Percentiles rank a stretch among this genome's conserved stretches.
Conservation (phyloP, 2,113 vertebrate genomes). For the Syngnathoides biaculeatus region DNA sequence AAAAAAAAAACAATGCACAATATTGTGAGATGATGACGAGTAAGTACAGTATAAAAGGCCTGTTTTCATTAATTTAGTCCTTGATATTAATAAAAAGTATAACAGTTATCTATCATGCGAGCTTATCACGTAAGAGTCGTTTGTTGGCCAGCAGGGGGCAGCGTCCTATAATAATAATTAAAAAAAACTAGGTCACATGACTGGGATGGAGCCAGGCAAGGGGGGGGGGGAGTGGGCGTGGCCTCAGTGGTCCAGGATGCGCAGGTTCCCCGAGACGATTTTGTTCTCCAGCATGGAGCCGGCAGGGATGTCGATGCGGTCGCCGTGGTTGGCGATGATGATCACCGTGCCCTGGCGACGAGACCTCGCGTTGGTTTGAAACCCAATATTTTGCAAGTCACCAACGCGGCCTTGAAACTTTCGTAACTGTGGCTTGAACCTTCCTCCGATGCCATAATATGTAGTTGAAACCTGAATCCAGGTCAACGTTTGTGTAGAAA, state of each 20-base stretch:
- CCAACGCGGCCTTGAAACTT: no score
- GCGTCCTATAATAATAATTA: neutral
- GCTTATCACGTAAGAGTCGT: neutral
- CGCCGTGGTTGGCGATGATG: conserved; percentile 97
- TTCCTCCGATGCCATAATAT: no score
- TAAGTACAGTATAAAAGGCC: conserved; percentile 17
- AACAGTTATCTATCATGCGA: neutral
- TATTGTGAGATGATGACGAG: neutral
- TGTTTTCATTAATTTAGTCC: neutral
- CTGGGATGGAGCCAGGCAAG: no score
- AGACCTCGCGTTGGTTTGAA: neutral
- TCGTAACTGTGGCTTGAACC: no score
- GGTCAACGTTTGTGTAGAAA: no score
- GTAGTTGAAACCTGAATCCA: no score
- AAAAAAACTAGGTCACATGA: conserved; percentile 26
- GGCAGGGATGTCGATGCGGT: conserved; percentile 95
- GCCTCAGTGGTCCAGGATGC: conserved; percentile 93
- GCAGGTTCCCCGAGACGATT: conserved; percentile 96
- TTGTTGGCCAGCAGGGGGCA: neutral
- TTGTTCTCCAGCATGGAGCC: conserved; percentile 97
- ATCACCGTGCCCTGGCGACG: conserved; percentile 90
- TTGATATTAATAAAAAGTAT: neutral
- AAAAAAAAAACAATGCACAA: neutral
- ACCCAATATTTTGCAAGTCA: neutral
- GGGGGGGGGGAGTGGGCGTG: neutral